phyloP scores from a whole-genome alignment of 2,888 invertebrate species.

The Protodeltote pygarga region DNA sequence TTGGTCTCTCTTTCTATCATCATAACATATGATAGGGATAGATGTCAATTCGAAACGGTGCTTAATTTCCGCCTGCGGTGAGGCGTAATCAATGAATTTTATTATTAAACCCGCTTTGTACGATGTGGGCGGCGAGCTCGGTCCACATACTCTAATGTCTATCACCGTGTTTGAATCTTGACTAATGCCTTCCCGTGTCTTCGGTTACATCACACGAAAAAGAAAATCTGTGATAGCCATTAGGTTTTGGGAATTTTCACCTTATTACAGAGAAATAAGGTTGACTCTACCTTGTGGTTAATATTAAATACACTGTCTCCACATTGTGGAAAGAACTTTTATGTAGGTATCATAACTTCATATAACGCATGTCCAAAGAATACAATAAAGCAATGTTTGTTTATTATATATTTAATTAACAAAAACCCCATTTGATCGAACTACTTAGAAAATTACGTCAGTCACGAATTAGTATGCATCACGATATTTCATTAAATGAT shows the following conservation, averaged over 20 bases:
- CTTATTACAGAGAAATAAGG: not conserved
- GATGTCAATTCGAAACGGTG: constrained; percentile 48
- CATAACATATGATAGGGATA: constrained; percentile 49
- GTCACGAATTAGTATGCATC: constrained; percentile 18
- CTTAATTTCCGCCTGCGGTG: constrained; percentile 50
- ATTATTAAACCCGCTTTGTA: constrained; percentile 40
- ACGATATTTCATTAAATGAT: constrained; percentile 18
- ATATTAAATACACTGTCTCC: constrained; percentile 7
- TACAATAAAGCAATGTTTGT: not conserved
- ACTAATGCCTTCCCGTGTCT: constrained; percentile 37
- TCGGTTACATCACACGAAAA: constrained; percentile 23
- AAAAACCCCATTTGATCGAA: not conserved
- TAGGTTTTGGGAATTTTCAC: constrained; percentile 1
- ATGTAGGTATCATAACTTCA: constrained; percentile 6
- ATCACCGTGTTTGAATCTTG: constrained; percentile 33
- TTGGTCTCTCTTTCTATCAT: constrained; percentile 45
- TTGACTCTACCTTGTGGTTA: constrained; percentile 8
- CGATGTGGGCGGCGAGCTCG: constrained; percentile 43
- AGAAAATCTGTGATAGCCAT: constrained; percentile 7
- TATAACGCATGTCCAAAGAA: not conserved
- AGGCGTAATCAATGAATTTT: constrained; percentile 51
- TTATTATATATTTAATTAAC: not conserved
- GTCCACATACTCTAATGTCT: constrained; percentile 29
- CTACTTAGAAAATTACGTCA: constrained; percentile 2
- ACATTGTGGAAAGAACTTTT: constrained; percentile 5